Conservation (phyloP, 2,113 vertebrate species). For the Lepidothrix coronata region DNA sequence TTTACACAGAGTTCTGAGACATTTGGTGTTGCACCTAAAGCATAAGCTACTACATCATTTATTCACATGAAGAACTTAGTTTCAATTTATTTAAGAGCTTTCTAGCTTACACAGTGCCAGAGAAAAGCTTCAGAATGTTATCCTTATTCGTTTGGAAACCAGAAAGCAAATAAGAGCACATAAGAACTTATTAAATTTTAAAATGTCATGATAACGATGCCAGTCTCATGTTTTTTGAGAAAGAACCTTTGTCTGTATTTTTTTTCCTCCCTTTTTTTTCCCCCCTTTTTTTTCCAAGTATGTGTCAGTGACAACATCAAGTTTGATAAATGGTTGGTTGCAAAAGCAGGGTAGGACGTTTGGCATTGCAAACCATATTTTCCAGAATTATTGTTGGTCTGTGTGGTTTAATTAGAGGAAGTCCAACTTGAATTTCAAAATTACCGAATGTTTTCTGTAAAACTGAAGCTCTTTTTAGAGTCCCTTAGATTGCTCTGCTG, state of each 20-base stretch:
- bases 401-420: background rate
- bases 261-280: background rate
- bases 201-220: slow-evolving; percentile 52
- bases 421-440: slow-evolving; percentile 7
- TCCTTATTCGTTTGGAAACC: background rate
- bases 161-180: slow-evolving; percentile 41
- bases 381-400: background rate
- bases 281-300: background rate
- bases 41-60: slow-evolving; percentile 30
- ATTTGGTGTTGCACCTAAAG: background rate
- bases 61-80: slow-evolving; percentile 11
- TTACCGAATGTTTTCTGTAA: background rate
- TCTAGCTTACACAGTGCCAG: background rate
- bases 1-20: background rate
- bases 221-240: background rate
- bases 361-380: background rate
- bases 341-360: background rate
- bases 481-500: background rate
- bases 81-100: slow-evolving; percentile 53
- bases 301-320: background rate
- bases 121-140: slow-evolving; percentile 40
- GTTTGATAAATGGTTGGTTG: background rate
- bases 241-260: background rate
- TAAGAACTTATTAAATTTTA: slow-evolving; percentile 51
- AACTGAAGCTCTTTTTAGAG: background rate